Evolutionary conservation across 2,888 invertebrate genomes (phyloP), one percentile per base, ranked within the genome.

Genomic region (Oligia latruncula): DNA sequence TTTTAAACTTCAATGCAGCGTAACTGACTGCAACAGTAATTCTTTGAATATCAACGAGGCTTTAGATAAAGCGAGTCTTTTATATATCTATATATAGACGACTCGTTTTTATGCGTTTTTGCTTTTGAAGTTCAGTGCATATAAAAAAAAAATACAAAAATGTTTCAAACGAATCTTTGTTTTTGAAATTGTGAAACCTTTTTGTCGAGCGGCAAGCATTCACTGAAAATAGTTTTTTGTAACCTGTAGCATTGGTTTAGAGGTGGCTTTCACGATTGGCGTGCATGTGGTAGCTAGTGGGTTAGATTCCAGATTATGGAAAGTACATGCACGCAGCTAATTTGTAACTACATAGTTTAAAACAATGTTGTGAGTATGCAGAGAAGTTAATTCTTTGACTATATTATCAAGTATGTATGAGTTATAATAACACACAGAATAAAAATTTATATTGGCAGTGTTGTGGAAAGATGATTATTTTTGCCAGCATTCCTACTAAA

Each of bases 71-170:
- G 23, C 23, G 9, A 58, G 58, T 23, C 55, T 17, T 17, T 55
- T 55, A 0, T 55, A 55, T 8, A 55, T 55, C 52, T 52, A 20
- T 52, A 49, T 23, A 49, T 40, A 2, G 15, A 60, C 52, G 43
- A 17, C 23, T 35, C 5, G 11, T 0, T 17, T 23, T 58, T 49
- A 20, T 72, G 8, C 13, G 11, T 60, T 49, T 60, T 17, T 23
- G 58, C 29, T 62, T 80, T 80, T 64, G 60, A 62, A 67, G 15
- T 52, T 20, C 8, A 13, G 9, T 60, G n/a, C 23, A 46, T 64
- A 66, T 5, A 2, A 49, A 49, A 13, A 49, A 13, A 49, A 4
- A 52, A 20, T 70, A 15, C 13, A 52, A 40, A 78, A 74, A 4
- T 13, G 0, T 60, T 20, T 29, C n/a, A 40, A 46, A 66, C 6